Evolutionary conservation across 2,888 invertebrate genomes (phyloP).

Genomic region (Chaetogeoica ovagalla): DNA sequence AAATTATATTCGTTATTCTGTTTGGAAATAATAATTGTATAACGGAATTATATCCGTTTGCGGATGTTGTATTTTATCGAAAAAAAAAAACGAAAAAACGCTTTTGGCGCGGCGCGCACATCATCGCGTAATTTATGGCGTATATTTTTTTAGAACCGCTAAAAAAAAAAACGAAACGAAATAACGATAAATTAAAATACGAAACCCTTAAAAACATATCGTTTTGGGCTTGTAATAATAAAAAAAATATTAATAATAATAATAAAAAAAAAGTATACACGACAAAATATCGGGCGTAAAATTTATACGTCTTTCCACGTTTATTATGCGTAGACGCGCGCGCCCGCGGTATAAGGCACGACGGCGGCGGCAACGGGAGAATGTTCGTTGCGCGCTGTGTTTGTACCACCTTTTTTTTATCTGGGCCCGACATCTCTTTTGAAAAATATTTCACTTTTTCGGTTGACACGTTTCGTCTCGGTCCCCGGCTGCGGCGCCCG

Average conservation of each 20-base stretch:
- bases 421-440: conserved; percentile 41
- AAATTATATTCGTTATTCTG: too few species aligned
- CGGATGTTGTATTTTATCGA: too few species aligned
- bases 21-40: too few species aligned
- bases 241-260: conserved; percentile 23
- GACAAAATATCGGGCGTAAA: conserved; percentile 21
- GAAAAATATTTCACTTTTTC: conserved; percentile 35
- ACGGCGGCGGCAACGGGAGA: background rate
- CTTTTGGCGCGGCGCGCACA: too few species aligned
- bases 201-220: conserved; percentile 31
- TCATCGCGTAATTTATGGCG: background rate
- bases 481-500: conserved; percentile 12
- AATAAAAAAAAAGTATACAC: background rate
- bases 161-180: conserved; percentile 9
- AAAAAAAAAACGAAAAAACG: too few species aligned
- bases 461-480: conserved; percentile 48
- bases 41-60: too few species aligned
- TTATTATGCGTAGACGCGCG: conserved; percentile 13
- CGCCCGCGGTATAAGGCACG: too few species aligned
- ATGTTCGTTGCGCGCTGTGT: background rate
- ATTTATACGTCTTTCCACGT: conserved; percentile 29
- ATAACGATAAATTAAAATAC: conserved; percentile 35
- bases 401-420: conserved; percentile 47
- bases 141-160: conserved; percentile 16
- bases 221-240: conserved; percentile 16